Conservation (phyloP, 1,140 invertebrate genomes). For the Zaprionus nigranus region DNA sequence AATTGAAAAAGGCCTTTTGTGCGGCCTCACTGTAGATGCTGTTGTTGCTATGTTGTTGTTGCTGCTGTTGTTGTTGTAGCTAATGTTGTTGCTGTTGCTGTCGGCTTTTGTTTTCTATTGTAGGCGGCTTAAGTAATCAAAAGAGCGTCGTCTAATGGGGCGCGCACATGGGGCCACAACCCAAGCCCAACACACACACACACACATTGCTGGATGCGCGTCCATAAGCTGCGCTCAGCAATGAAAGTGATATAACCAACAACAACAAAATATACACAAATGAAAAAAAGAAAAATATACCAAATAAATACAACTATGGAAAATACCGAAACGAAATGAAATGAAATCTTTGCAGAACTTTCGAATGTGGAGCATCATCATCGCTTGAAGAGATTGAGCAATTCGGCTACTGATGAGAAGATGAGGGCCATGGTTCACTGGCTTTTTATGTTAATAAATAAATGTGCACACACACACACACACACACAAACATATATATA, state of each 20-base stretch:
- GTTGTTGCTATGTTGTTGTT: neutral
- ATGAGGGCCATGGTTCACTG: constrained; percentile 71
- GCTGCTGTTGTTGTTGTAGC: neutral
- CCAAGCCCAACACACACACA: neutral
- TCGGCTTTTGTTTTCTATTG: constrained; percentile 58
- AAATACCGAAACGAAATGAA: constrained; percentile 50
- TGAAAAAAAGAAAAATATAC: constrained; percentile 17
- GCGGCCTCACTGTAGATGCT: neutral
- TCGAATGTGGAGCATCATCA: constrained; percentile 56
- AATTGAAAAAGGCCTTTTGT: constrained; percentile 72
- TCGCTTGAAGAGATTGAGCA: constrained; percentile 24
- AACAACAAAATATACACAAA: constrained; percentile 20
- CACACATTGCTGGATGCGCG: constrained; percentile 5
- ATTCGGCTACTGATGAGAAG: constrained; percentile 16
- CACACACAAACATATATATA: neutral
- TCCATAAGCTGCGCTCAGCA: constrained; percentile 56
- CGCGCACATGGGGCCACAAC: constrained; percentile 18
- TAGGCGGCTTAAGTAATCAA: constrained; percentile 76
- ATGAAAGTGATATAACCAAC: constrained; percentile 65
- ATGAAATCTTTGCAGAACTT: constrained; percentile 30
- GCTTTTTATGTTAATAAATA: constrained; percentile 82
- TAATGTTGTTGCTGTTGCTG: neutral
- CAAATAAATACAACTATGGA: constrained; percentile 25
- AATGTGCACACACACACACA: constrained; percentile 39
- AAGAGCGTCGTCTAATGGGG: constrained; percentile 39